Percentiles rank a stretch among this genome's conserved stretches.
Conservation (phyloP, 2,113 vertebrate species). For the Ranitomeya variabilis region DNA sequence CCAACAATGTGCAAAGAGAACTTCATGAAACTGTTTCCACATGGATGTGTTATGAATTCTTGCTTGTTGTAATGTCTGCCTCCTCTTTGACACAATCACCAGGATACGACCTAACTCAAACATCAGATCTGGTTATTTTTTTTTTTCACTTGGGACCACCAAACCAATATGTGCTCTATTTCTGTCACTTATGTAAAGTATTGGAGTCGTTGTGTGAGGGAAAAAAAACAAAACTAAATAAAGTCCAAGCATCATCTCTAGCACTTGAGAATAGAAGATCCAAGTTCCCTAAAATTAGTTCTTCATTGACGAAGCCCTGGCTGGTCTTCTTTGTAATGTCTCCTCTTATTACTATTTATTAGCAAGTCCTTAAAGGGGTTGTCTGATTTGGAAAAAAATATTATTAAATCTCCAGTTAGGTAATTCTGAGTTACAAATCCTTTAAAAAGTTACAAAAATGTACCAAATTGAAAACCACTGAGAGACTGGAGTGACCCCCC, state of each 20-base stretch:
- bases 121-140: background rate
- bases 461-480: too few species aligned
- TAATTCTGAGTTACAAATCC: too few species aligned
- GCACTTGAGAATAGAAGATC: too few species aligned
- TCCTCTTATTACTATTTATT: too few species aligned
- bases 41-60: background rate
- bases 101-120: background rate
- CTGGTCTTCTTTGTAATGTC: too few species aligned
- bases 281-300: too few species aligned
- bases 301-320: too few species aligned
- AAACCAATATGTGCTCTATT: background rate
- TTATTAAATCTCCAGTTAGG: too few species aligned
- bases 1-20: background rate
- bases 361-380: too few species aligned
- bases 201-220: background rate
- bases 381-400: too few species aligned
- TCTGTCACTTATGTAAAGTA: background rate
- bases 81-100: background rate
- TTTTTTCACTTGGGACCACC: background rate
- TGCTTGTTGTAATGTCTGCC: slow-evolving; percentile 3
- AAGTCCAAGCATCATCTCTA: background rate
- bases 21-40: background rate
- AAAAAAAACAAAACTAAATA: background rate
- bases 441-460: too few species aligned
- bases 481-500: too few species aligned